Conservation (phyloP, 1,140 invertebrate genomes). For the Galleria mellonella region DNA sequence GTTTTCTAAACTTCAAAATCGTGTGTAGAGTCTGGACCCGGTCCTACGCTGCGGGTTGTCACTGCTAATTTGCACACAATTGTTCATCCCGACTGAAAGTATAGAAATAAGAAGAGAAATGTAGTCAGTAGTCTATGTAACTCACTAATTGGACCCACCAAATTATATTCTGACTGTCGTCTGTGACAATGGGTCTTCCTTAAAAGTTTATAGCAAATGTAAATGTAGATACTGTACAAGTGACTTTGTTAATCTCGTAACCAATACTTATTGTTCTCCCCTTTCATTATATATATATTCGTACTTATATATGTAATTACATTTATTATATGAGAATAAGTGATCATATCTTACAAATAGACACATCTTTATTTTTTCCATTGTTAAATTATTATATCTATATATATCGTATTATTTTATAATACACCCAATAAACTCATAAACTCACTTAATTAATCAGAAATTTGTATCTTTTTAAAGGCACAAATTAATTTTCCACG, state of each 20-base stretch:
- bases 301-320: too few species aligned
- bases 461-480: too few species aligned
- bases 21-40: constrained; percentile 32
- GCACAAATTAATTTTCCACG: too few species aligned
- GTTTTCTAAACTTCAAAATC: constrained; percentile 6
- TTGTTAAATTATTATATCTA: too few species aligned
- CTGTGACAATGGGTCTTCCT: constrained; percentile 17
- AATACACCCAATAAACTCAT: too few species aligned
- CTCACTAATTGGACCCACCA: constrained; percentile 48
- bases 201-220: constrained; percentile 23
- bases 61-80: constrained; percentile 68
- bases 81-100: constrained; percentile 56
- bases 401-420: too few species aligned
- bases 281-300: too few species aligned
- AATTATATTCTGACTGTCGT: constrained; percentile 17
- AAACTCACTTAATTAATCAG: too few species aligned
- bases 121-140: constrained; percentile 41
- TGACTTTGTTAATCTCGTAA: constrained; percentile 14
- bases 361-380: too few species aligned
- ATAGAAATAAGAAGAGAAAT: constrained; percentile 55
- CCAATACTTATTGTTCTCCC: too few species aligned
- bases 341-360: too few species aligned
- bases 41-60: constrained; percentile 46
- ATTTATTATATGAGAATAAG: too few species aligned
- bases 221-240: constrained; percentile 14